Conservation (phyloP, 1,140 invertebrate species). For the Pseudomyrmex concolor region DNA sequence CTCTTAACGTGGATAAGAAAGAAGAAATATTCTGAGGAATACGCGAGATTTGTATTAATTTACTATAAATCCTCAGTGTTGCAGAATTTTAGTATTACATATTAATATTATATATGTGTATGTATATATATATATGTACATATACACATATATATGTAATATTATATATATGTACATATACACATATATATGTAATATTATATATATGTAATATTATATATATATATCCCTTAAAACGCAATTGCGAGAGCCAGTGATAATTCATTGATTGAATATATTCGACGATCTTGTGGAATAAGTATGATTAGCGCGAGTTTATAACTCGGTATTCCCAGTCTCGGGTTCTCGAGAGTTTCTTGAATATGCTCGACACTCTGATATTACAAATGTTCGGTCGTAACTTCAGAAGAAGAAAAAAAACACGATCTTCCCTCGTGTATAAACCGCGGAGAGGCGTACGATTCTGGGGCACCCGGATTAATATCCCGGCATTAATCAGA, state of each 20-base stretch:
- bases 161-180: not conserved
- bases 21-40: not conserved
- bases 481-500: slow-evolving; percentile 79
- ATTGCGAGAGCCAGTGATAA: too few species aligned
- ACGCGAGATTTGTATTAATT: not conserved
- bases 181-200: too few species aligned
- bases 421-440: not conserved
- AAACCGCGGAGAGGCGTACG: not conserved
- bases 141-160: not conserved
- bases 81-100: not conserved
- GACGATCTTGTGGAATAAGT: too few species aligned
- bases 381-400: not conserved
- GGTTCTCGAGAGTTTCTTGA: not conserved
- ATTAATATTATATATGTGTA: too few species aligned
- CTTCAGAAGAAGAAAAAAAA: not conserved
- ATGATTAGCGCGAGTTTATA: not conserved
- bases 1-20: not conserved
- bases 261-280: too few species aligned
- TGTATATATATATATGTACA: too few species aligned
- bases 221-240: too few species aligned
- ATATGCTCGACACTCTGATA: slow-evolving; percentile 4
- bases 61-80: not conserved
- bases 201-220: too few species aligned
- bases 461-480: slow-evolving; percentile 68
- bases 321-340: not conserved